Conservation (phyloP, 2,888 invertebrate genomes). For the Alitta virens region DNA sequence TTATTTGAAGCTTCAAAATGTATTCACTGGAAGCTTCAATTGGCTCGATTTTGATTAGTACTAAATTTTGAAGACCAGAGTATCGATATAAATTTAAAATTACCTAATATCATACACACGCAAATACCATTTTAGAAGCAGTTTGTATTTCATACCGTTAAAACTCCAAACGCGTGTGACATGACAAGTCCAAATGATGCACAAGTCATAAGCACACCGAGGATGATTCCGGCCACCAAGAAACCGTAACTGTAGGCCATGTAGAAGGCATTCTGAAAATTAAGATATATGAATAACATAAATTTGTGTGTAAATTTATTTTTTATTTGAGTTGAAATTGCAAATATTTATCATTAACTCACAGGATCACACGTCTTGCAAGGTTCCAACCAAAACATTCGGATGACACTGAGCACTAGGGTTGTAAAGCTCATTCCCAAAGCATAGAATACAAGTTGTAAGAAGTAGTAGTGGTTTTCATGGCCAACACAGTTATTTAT, state of each 20-base stretch:
- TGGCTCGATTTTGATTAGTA: no score
- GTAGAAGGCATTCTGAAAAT: constrained; percentile 13
- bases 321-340: no score
- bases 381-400: constrained; percentile 43
- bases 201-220: constrained; percentile 18
- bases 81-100: no score
- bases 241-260: constrained; percentile 1
- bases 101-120: no score
- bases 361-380: constrained; percentile 47
- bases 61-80: no score
- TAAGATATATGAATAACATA: no score
- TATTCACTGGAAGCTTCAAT: no score
- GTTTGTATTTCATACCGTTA: constrained; percentile 23
- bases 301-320: no score
- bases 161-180: constrained; percentile 20
- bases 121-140: no score
- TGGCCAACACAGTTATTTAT: constrained; percentile 58
- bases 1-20: no score
- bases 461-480: constrained; percentile 52
- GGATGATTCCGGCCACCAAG: constrained; percentile 8
- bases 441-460: constrained; percentile 66
- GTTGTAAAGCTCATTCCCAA: constrained; percentile 39
- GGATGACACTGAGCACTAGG: constrained; percentile 37
- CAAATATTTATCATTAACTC: neutral
- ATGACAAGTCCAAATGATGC: constrained; percentile 14